A percentile compares a stretch with the other conserved stretches of the same genome.
These are phyloP conservation scores for Akabosia matsudoensis DNA, from an alignment of 1,140 invertebrate species.

Conservation along the genomic window DNA sequence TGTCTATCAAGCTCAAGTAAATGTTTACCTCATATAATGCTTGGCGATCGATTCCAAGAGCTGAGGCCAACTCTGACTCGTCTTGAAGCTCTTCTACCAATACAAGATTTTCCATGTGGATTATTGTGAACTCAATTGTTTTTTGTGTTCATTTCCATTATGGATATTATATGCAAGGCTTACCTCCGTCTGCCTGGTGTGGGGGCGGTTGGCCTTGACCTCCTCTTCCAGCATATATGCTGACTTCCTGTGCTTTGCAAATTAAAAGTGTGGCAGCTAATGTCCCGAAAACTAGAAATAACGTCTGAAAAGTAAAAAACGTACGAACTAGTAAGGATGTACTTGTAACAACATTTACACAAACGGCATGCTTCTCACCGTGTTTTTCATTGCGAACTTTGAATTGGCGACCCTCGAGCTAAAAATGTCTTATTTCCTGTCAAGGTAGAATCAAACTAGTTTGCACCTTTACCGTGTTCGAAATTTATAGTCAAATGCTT, in stretches of 20 bases:
- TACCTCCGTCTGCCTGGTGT: not conserved
- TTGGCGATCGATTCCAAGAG: not conserved
- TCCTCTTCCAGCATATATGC: not conserved
- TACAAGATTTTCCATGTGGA: not conserved
- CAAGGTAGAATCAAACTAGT: too few species aligned
- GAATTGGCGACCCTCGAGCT: too few species aligned
- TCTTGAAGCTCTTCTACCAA: not conserved
- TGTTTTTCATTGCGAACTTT: too few species aligned
- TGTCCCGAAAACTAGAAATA: too few species aligned
- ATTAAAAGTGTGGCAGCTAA: too few species aligned
- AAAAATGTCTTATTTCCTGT: too few species aligned
- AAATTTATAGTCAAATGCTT: too few species aligned
- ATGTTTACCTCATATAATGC: not conserved
- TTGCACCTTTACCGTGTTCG: too few species aligned
- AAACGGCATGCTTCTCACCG: too few species aligned
- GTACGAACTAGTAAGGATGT: too few species aligned
- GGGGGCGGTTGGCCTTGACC: not conserved
- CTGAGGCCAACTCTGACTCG: conserved; percentile 10
- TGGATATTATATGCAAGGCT: not conserved
- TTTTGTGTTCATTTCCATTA: not conserved
- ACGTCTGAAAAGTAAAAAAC: too few species aligned
- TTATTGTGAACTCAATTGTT: not conserved
- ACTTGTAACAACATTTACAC: too few species aligned
- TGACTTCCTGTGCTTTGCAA: not conserved
- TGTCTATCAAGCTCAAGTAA: not conserved